phyloP scores from a whole-genome alignment of 2,797 vertebrate species.

The Esox masquinongy region DNA sequence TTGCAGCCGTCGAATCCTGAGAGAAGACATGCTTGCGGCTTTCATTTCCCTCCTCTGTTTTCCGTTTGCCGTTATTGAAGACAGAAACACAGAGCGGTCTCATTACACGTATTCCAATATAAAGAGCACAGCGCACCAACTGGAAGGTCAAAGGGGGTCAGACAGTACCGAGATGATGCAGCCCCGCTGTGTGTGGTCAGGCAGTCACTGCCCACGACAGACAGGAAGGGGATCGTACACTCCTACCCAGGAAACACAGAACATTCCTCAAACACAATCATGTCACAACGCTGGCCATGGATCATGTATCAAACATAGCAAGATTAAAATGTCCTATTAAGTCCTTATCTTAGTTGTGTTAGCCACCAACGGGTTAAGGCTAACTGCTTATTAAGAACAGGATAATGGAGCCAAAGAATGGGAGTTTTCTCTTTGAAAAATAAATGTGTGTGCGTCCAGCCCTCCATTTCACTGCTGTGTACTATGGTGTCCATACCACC shows the following conservation, averaged over 20 bases:
- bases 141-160: conserved; percentile 51
- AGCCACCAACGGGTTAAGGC: not conserved
- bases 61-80: conserved; percentile 55
- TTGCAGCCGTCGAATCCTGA: conserved; percentile 29
- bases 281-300: not conserved
- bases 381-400: not conserved
- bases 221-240: conserved; percentile 1
- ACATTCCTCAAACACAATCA: not conserved
- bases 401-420: not conserved
- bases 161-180: not conserved
- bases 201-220: conserved; percentile 24
- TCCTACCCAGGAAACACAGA: not conserved
- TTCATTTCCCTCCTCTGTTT: conserved; percentile 64
- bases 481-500: not conserved
- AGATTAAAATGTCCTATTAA: not conserved
- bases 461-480: not conserved
- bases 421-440: not conserved
- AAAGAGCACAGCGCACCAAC: conserved; percentile 16
- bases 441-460: not conserved
- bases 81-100: conserved; percentile 54
- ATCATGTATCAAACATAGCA: conserved; percentile 1
- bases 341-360: conserved; percentile 6
- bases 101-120: conserved; percentile 64
- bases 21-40: conserved; percentile 53
- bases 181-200: conserved; percentile 13